These are phyloP conservation scores for Aphelocoma californica DNA, from an alignment of 2,797 vertebrate species.

Conservation along the genomic window DNA sequence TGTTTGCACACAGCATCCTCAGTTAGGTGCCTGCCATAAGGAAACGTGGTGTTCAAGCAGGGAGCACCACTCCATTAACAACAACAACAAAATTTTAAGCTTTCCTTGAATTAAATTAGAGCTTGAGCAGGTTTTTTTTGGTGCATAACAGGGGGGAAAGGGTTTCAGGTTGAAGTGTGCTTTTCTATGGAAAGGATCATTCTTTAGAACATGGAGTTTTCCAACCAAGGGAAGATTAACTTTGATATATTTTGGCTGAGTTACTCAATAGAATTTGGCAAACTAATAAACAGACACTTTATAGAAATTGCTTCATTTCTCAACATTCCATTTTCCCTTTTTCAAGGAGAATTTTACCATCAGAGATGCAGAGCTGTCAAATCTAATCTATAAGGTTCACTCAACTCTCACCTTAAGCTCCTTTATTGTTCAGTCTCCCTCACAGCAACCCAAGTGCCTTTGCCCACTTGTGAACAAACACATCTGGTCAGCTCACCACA, in stretches of 20 bases:
- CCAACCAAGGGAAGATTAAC: not conserved
- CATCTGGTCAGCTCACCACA: not conserved
- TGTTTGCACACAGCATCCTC: not conserved
- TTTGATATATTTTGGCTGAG: not conserved
- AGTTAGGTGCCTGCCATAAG: not conserved
- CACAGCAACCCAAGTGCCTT: not conserved
- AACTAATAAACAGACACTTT: not conserved
- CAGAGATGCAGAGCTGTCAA: not conserved
- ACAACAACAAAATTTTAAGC: not conserved
- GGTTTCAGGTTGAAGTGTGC: not conserved
- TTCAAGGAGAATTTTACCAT: not conserved
- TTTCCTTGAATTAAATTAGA: not conserved
- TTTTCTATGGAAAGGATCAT: not conserved
- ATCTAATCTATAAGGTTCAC: not conserved
- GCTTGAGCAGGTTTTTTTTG: not conserved
- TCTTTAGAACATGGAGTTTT: not conserved
- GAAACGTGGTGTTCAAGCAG: not conserved
- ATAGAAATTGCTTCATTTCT: rapidly evolving
- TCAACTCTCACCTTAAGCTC: not conserved
- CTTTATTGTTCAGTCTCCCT: not conserved
- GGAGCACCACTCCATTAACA: not conserved
- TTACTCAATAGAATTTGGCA: not conserved
- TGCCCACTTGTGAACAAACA: not conserved
- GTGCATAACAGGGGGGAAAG: not conserved
- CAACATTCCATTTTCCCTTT: not conserved